Percentiles rank a stretch among this genome's conserved stretches.
phyloP scores from a whole-genome alignment of 1,140 invertebrate genomes.

The Octopus sinensis region DNA sequence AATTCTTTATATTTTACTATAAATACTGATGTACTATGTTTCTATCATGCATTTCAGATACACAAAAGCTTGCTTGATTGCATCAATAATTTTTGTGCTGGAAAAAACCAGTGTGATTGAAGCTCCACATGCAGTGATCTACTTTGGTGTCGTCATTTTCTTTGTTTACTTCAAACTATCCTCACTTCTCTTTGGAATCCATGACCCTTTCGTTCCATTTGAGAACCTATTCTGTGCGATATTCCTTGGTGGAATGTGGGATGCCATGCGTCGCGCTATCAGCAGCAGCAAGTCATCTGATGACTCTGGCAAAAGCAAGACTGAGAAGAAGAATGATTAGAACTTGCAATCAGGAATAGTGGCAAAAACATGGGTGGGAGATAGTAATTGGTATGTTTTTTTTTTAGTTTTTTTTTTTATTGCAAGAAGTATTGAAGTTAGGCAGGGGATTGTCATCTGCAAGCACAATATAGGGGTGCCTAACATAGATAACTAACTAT shows the following conservation, averaged over 20 bases:
- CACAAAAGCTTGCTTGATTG: constrained; percentile 92
- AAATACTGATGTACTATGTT: too few relatives aligned
- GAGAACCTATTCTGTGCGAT: constrained; percentile 96
- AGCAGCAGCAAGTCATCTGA: constrained; percentile 38
- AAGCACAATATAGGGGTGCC: too few relatives aligned
- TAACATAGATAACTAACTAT: too few relatives aligned
- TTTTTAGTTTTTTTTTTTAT: too few relatives aligned
- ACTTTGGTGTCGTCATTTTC: constrained; percentile 98
- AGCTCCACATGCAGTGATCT: constrained; percentile 92
- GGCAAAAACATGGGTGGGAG: neutral
- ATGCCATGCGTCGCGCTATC: constrained; percentile 68
- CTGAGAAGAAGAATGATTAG: constrained; percentile 55
- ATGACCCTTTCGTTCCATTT: constrained; percentile 97
- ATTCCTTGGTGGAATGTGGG: constrained; percentile 97
- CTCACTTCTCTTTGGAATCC: constrained; percentile 91
- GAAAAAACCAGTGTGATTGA: constrained; percentile 96
- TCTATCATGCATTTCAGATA: constrained; percentile 65
- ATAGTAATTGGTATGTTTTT: too few relatives aligned
- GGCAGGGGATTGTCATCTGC: too few relatives aligned
- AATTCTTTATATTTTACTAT: too few relatives aligned
- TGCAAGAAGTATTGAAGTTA: too few relatives aligned
- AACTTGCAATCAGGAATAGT: neutral
- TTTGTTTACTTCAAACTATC: constrained; percentile 99
- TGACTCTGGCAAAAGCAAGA: constrained; percentile 45
- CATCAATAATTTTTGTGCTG: constrained; percentile 91